A percentile compares a stretch with the other conserved stretches of the same genome.
Evolutionary conservation across 2,888 invertebrate species (phyloP).

Genomic region (Merodon equestris): DNA sequence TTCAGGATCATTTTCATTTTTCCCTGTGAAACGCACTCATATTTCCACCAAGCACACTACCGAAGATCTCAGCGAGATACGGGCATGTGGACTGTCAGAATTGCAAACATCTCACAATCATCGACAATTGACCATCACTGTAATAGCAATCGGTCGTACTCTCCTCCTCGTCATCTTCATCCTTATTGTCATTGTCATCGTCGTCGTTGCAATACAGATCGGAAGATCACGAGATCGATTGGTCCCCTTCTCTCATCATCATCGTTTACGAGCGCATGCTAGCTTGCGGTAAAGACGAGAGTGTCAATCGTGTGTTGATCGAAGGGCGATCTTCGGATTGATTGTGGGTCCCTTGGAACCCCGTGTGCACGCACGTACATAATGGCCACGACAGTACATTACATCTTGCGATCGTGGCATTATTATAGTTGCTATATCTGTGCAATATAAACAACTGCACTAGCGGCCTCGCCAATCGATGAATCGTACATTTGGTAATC

Average conservation of each 20-base stretch:
- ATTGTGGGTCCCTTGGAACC: constrained; percentile 65
- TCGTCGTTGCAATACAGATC: constrained; percentile 21
- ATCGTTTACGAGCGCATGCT: constrained; percentile 51
- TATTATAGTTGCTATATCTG: constrained; percentile 34
- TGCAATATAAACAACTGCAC: too few species aligned
- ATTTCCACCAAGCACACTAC: constrained; percentile 36
- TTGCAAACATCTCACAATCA: constrained; percentile 36
- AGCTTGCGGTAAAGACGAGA: constrained; percentile 54
- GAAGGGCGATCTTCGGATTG: constrained; percentile 64
- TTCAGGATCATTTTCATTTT: constrained; percentile 48
- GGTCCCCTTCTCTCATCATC: constrained; percentile 42
- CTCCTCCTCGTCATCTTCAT: not conserved
- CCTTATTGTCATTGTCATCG: not conserved
- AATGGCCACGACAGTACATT: constrained; percentile 53
- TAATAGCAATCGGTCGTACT: not conserved
- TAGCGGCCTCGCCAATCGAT: too few species aligned
- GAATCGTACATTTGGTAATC: constrained; percentile 62
- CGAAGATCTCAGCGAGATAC: not conserved
- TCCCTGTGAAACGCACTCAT: constrained; percentile 46
- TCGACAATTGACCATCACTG: constrained; percentile 43
- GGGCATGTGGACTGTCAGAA: constrained; percentile 35
- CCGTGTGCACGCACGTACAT: constrained; percentile 48
- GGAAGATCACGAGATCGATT: constrained; percentile 52
- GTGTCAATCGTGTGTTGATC: constrained; percentile 63
- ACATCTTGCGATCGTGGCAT: constrained; percentile 22